Base-by-base conservation (phyloP, 2,888 invertebrate species). In the Alcis repandata region DNA sequence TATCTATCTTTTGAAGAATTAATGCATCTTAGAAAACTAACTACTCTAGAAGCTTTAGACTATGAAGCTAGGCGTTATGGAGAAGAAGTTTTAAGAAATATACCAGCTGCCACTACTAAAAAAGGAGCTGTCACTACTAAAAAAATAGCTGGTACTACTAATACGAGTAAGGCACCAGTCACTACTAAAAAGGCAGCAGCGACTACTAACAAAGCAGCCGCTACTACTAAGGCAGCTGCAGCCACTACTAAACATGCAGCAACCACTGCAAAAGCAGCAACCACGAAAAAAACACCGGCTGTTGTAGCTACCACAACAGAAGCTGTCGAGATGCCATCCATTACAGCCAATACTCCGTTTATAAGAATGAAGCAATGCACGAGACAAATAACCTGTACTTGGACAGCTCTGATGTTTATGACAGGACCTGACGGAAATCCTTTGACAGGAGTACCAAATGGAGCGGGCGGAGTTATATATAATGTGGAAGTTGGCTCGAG, bases 1-100 rank as follows among this genome's bases (percentile, higher is more conserved):
- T 91, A 87, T 78, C 83, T 93, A 64, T 93, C 92, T 6, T 93
- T 93, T 78, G 90, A 92, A 67, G 92, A 93, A 73, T 75, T 93
- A 69, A 86, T 93, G 87, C 87, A 86, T 77, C 76, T 92, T 11
- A 82, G 91, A 70, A 91, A 88, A 78, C 73, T 83, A n/a, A 86
- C 79, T 63, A 72, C 79, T 46, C 61, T 59, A 15, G 79, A 82
- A 17, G 32, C 54, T 67, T 60, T 72, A 32, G 77, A 79, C 48
- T 72, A 74, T 27, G 79, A 82, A 69, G 70, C 74, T n/a, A 78
- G 85, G 66, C 79, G 89, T 27, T 62, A 63, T 67, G 74, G 59
- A 36, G 59, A 70, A 22, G 48, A 63, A 20, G 20, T 20, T 40
- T 46, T 60, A 45, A 70, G 67, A 56, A 36, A n/a, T n/a, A n/a